Conservation (phyloP, 2,797 vertebrate genomes). For the Argya squamiceps region DNA sequence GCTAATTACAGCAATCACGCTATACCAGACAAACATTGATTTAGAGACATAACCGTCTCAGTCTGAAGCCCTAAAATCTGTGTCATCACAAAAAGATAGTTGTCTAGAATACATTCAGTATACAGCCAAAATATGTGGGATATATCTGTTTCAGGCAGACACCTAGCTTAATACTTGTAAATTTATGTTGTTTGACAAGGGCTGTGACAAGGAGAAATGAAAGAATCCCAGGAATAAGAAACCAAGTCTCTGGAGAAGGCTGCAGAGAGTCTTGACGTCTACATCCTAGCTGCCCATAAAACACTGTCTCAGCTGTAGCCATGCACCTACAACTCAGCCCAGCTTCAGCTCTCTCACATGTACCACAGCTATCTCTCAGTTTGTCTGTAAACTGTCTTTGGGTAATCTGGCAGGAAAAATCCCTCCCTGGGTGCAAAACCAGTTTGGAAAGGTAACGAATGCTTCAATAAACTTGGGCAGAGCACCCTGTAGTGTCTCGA, state of each 20-base stretch:
- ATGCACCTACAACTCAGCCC: rapidly evolving
- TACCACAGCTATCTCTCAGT: not conserved
- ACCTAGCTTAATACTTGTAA: not conserved
- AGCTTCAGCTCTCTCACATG: not conserved
- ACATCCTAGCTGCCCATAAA: not conserved
- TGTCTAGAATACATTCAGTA: not conserved
- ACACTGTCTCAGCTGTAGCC: not conserved
- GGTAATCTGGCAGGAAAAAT: not conserved
- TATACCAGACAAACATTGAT: not conserved
- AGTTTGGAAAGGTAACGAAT: not conserved
- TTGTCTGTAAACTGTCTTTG: rapidly evolving
- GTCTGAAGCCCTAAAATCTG: not conserved
- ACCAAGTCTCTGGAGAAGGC: not conserved
- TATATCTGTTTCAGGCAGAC: not conserved
- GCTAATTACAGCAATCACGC: not conserved
- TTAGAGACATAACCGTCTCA: not conserved
- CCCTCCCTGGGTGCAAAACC: not conserved
- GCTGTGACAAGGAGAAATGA: not conserved
- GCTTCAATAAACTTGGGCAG: not conserved
- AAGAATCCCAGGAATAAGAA: not conserved
- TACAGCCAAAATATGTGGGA: not conserved
- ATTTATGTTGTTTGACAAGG: not conserved
- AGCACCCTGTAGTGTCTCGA: not conserved
- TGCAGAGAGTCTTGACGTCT: not conserved
- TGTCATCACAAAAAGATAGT: not conserved